Evolutionary conservation across 92 coral and sea anemone genomes (phyloP).

Genomic region (Plumapathes pennacea): DNA sequence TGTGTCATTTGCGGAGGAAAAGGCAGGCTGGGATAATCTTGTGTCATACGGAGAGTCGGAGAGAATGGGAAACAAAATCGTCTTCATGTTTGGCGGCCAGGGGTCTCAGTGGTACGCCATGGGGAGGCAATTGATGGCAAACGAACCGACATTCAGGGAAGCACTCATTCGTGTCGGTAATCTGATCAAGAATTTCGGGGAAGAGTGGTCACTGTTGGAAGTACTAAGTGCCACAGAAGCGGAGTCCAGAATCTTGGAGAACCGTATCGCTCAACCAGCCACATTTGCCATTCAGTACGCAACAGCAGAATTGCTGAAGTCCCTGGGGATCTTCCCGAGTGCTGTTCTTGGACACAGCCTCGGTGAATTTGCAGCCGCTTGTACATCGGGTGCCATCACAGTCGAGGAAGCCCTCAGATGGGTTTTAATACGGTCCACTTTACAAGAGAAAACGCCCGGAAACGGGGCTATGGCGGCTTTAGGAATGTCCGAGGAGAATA

Average conservation of each 20-base stretch:
- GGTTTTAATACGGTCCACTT: constrained; percentile 61
- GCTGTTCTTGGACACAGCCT: constrained; percentile 94
- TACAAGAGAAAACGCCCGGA: constrained; percentile 66
- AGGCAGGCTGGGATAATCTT: constrained; percentile 31
- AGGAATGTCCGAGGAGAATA: constrained; percentile 65
- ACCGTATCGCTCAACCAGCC: constrained; percentile 71
- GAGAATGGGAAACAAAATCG: constrained; percentile 27
- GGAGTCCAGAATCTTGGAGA: constrained; percentile 31
- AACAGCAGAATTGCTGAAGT: constrained; percentile 62
- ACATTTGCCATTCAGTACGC: constrained; percentile 81
- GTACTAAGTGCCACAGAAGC: constrained; percentile 48
- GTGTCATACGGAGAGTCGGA: constrained; percentile 33
- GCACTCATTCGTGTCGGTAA: constrained; percentile 41
- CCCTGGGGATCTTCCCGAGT: constrained; percentile 82
- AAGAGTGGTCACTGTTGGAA: constrained; percentile 56
- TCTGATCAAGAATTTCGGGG: constrained; percentile 45
- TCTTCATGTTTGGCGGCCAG: constrained; percentile 86
- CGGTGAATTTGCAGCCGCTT: constrained; percentile 91
- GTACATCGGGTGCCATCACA: constrained; percentile 61
- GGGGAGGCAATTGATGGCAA: constrained; percentile 71
- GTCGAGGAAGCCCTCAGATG: constrained; percentile 65
- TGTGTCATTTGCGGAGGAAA: constrained; percentile 35
- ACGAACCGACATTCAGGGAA: constrained; percentile 62
- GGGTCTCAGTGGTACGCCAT: constrained; percentile 87
- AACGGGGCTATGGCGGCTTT: constrained; percentile 88